Evolutionary conservation across 2,888 invertebrate species (phyloP).

Genomic region (Oscheius sp.): DNA sequence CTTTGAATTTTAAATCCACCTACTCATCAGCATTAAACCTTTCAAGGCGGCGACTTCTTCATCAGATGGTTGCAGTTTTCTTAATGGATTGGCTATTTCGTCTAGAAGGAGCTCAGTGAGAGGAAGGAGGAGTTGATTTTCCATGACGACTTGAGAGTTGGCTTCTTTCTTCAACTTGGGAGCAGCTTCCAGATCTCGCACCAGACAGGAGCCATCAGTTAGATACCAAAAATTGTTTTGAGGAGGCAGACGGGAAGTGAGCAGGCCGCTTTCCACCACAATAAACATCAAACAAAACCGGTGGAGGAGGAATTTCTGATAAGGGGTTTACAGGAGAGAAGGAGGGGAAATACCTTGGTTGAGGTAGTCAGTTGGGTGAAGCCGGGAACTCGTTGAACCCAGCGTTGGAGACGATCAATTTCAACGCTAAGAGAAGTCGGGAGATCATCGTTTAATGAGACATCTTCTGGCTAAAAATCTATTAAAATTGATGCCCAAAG

Average conservation of each 20-base stretch:
- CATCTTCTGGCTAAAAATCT: not conserved
- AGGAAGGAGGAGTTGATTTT: constrained; percentile 34
- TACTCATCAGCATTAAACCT: constrained; percentile 49
- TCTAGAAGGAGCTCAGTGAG: constrained; percentile 40
- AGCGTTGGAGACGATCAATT: constrained; percentile 35
- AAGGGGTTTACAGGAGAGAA: not conserved
- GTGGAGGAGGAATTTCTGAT: constrained; percentile 38
- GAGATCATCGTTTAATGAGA: constrained; percentile 31
- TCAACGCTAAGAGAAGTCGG: constrained; percentile 38
- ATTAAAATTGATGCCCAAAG: no score
- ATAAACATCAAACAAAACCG: constrained; percentile 47
- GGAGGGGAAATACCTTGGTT: constrained; percentile 10
- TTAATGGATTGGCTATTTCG: constrained; percentile 43
- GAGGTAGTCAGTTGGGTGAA: constrained; percentile 30
- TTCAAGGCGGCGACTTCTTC: constrained; percentile 47
- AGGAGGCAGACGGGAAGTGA: constrained; percentile 41
- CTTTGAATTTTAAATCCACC: constrained; percentile 15
- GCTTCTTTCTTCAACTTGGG: not conserved
- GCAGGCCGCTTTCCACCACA: constrained; percentile 44
- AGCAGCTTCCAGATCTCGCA: not conserved
- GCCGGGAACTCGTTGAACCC: constrained; percentile 38
- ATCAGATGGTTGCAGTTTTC: constrained; percentile 35
- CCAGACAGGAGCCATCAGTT: constrained; percentile 10
- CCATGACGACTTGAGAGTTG: not conserved
- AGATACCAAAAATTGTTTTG: constrained; percentile 44